Percentiles rank a stretch among this genome's conserved stretches.
Evolutionary conservation across 1,140 invertebrate species (phyloP).

Genomic region (Heliothis subflexa): DNA sequence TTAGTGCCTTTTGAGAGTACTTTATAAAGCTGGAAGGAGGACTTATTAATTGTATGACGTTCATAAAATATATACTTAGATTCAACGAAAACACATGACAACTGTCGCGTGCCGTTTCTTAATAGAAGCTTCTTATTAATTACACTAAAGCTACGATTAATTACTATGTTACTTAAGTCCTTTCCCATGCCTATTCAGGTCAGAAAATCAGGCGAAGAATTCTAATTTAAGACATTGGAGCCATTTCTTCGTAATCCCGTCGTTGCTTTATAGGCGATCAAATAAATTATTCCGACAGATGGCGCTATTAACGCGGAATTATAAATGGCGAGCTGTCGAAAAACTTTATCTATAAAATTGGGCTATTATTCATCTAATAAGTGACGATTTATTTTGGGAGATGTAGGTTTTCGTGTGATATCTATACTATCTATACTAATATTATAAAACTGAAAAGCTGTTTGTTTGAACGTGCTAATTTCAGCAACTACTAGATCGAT

Average conservation of each 20-base stretch:
- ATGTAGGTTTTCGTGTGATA: neutral
- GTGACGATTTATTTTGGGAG: neutral
- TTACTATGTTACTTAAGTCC: neutral
- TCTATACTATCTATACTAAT: neutral
- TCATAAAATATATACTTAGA: neutral
- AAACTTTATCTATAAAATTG: conserved; percentile 13
- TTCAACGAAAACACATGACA: neutral
- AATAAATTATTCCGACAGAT: conserved; percentile 33
- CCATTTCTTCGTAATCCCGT: conserved; percentile 28
- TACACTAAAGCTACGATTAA: neutral
- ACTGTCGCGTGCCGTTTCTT: too few species aligned
- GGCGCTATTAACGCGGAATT: conserved; percentile 39
- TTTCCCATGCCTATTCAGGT: neutral
- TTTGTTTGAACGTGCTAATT: too few species aligned
- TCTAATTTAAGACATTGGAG: conserved; percentile 31
- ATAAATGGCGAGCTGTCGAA: neutral
- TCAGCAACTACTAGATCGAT: too few species aligned
- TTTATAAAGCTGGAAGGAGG: neutral
- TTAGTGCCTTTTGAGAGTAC: neutral
- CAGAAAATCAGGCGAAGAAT: conserved; percentile 17
- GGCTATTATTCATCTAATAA: neutral
- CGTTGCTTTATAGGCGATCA: neutral
- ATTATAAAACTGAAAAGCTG: too few species aligned
- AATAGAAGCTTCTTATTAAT: neutral
- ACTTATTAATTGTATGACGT: neutral